Evolutionary conservation across 2,797 vertebrate genomes (phyloP), one percentile per base, ranked within the genome.

Genomic region (Benthosema pterotum): DNA sequence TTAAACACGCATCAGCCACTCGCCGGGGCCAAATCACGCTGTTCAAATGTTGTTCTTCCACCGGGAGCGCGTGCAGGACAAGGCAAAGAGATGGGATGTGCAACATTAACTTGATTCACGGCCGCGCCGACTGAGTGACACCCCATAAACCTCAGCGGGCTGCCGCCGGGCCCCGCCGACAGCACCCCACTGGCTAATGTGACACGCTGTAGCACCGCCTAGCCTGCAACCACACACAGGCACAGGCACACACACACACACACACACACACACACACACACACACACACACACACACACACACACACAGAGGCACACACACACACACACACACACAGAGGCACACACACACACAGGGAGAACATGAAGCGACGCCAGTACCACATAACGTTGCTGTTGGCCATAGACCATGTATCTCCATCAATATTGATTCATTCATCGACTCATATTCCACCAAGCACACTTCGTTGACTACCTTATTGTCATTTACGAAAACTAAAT

Each of bases 1-100:
- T 92, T 90, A 91, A 90, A 92, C 87, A 89, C 86, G 86, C 88
- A 91, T 91, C 90, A 90, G 88, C 85, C 79, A 78, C 87, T 91
- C 49, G 75, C 88, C 83, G 71, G 84, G 86, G 74, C 88, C 88
- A 88, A 89, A 91, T 91, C 90, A 89, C 81, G 85, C 90, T 91
- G 87, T 90, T 92, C 90, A 92, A 91, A 92, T 91, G 90, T 91
- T 91, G 90, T 90, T 91, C 88, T 89, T 92, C 85, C 87, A 89
- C 84, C 83, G 78, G 85, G 83, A 87, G 87, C 71, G 66, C 83
- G 82, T 88, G 88, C 83, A 83, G 89, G 88, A 88, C 86, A 87
- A 88, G 87, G 87, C 83, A 82, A 85, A 83, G 87, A 89, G 87
- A 90, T 88, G 88, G 88, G 90, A 91, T 90, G 80, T 90, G 89